A percentile compares a stretch with the other conserved stretches of the same genome.
These are phyloP conservation scores for Temnothorax ravouxi DNA, from an alignment of 2,888 invertebrate genomes.

Conservation along the genomic window DNA sequence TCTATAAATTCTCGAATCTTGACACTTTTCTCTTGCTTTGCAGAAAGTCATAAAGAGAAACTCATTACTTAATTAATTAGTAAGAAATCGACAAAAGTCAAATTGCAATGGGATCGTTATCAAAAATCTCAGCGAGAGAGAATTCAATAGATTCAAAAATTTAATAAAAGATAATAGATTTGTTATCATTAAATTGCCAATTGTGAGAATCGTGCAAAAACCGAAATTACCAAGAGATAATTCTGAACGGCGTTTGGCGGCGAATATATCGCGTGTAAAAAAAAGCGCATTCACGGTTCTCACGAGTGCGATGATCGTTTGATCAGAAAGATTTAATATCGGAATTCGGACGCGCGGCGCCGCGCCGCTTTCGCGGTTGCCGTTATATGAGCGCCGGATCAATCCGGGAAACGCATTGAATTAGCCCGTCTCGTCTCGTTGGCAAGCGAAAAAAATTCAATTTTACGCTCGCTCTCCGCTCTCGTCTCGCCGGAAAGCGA, in stretches of 20 bases:
- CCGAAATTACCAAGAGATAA: neutral
- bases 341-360: constrained; percentile 33
- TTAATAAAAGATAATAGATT: neutral
- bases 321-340: constrained; percentile 44
- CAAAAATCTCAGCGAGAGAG: neutral
- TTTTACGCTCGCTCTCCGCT: constrained; percentile 36
- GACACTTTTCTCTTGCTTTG: neutral
- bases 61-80: neutral
- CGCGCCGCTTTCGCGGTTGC: constrained; percentile 16
- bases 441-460: constrained; percentile 52
- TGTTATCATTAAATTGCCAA: neutral
- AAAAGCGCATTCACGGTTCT: neutral
- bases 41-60: neutral
- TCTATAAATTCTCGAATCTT: neutral
- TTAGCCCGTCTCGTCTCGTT: constrained; percentile 38
- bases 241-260: neutral
- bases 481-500: neutral
- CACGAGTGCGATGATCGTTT: constrained; percentile 21
- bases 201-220: neutral
- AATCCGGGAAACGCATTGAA: constrained; percentile 44
- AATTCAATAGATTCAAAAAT: neutral
- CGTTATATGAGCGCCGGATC: constrained; percentile 42
- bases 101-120: neutral
- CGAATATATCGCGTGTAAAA: constrained; percentile 19
- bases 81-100: neutral